phyloP scores from a whole-genome alignment of 2,113 vertebrate genomes.

The Gracilinanus agilis region DNA sequence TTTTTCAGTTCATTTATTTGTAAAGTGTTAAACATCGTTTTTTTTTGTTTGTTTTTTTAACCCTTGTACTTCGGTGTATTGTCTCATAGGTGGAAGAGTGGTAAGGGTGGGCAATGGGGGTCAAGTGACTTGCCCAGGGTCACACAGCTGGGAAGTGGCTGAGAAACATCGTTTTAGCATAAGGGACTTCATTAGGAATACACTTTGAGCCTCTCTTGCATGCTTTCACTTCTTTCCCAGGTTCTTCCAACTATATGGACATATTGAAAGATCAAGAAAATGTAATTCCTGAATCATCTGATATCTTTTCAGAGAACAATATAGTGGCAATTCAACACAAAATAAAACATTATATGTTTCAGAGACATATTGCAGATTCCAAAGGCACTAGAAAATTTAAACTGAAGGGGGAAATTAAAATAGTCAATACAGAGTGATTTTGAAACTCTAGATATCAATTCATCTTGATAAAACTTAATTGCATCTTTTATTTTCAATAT shows the following conservation, averaged over 20 bases:
- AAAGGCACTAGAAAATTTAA: conserved; percentile 69
- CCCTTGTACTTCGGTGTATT: too few relatives aligned
- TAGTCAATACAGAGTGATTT: conserved; percentile 55
- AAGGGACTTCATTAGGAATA: conserved; percentile 23
- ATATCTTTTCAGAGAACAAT: conserved; percentile 40
- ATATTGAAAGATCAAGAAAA: conserved; percentile 58
- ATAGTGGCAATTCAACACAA: conserved; percentile 46
- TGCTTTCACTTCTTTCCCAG: conserved; percentile 12
- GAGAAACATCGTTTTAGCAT: conserved; percentile 30
- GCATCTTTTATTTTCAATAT: conserved; percentile 43
- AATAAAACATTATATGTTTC: conserved; percentile 70
- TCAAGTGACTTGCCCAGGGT: too few relatives aligned
- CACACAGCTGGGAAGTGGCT: too few relatives aligned
- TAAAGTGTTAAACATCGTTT: conserved; percentile 35
- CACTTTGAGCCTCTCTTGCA: background rate
- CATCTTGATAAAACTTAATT: conserved; percentile 72
- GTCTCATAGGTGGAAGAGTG: too few relatives aligned
- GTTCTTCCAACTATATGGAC: conserved; percentile 45
- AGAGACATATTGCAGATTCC: conserved; percentile 68
- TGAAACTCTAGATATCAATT: conserved; percentile 75
- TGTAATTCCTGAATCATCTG: conserved; percentile 75
- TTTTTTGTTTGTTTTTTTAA: too few relatives aligned
- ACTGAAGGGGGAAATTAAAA: conserved; percentile 81
- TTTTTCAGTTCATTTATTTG: conserved; percentile 10
- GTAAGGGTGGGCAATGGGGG: too few relatives aligned